Evolutionary conservation across 2,113 vertebrate species (phyloP).

Genomic region (Gallinago media): DNA sequence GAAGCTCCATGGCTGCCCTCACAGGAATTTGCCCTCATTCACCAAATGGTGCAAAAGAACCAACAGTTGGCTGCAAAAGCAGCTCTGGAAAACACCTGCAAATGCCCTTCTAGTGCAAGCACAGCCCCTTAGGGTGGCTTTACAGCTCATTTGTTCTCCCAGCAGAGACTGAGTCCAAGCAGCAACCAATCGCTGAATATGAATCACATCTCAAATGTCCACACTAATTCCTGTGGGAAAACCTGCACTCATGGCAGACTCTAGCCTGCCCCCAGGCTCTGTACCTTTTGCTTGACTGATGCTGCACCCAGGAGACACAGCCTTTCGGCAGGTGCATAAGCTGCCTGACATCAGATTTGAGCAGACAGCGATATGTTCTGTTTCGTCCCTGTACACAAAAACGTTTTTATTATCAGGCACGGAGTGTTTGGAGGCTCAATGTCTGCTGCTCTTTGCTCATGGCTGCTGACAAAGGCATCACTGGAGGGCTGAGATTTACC

Average conservation of each 20-base stretch:
- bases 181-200: fast-evolving
- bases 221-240: fast-evolving
- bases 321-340: neutral
- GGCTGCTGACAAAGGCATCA: neutral
- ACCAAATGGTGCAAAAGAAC: neutral
- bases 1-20: neutral
- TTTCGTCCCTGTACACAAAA: neutral
- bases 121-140: neutral
- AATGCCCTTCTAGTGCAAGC: neutral
- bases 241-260: fast-evolving
- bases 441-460: neutral
- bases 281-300: neutral
- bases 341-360: neutral
- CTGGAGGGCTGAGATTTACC: neutral
- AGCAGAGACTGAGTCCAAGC: neutral
- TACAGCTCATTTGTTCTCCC: neutral
- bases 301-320: fast-evolving
- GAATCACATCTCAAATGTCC: neutral
- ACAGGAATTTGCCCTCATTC: neutral
- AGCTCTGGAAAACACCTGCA: neutral
- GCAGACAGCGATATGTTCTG: neutral
- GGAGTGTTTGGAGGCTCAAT: neutral
- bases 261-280: neutral
- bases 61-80: fast-evolving
- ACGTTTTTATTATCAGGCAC: neutral